Evolutionary conservation across 2,888 invertebrate genomes (phyloP).

Genomic region (Drosophila lacicola): DNA sequence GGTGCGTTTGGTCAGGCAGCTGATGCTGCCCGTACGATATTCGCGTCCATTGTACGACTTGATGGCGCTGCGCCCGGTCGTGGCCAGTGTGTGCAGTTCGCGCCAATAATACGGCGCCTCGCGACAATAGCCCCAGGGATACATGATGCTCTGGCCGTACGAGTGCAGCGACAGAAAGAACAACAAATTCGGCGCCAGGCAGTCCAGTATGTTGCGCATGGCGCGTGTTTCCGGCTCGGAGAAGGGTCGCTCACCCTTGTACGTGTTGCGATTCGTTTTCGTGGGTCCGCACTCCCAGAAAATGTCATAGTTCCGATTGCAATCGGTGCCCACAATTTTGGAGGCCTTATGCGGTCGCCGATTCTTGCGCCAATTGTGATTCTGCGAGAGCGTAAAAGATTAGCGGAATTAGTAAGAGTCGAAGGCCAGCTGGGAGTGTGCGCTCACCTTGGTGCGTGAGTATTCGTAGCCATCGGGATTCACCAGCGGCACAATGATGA

Average conservation of each 20-base stretch:
- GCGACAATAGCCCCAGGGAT: constrained; percentile 84
- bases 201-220: constrained; percentile 78
- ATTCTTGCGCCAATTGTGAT: constrained; percentile 88
- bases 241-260: constrained; percentile 83
- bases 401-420: neutral
- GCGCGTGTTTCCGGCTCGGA: constrained; percentile 84
- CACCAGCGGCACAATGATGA: constrained; percentile 88
- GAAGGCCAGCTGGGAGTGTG: neutral
- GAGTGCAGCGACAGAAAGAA: constrained; percentile 84
- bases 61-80: constrained; percentile 82
- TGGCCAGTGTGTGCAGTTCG: constrained; percentile 81
- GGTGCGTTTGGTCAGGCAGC: constrained; percentile 77
- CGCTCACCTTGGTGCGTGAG: constrained; percentile 86
- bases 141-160: constrained; percentile 84
- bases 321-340: constrained; percentile 87
- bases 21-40: constrained; percentile 84
- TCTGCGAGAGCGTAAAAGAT: constrained; percentile 80
- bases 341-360: constrained; percentile 83
- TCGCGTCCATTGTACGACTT: constrained; percentile 80
- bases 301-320: constrained; percentile 89
- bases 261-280: constrained; percentile 77
- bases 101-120: constrained; percentile 75
- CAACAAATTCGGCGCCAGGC: constrained; percentile 76
- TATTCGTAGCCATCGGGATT: constrained; percentile 92
- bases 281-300: constrained; percentile 86